Percentiles rank a stretch among this genome's conserved stretches.
These are phyloP conservation scores for Hydrocynus forskahlii DNA, from an alignment of 2,797 vertebrate genomes.

Conservation along the genomic window DNA sequence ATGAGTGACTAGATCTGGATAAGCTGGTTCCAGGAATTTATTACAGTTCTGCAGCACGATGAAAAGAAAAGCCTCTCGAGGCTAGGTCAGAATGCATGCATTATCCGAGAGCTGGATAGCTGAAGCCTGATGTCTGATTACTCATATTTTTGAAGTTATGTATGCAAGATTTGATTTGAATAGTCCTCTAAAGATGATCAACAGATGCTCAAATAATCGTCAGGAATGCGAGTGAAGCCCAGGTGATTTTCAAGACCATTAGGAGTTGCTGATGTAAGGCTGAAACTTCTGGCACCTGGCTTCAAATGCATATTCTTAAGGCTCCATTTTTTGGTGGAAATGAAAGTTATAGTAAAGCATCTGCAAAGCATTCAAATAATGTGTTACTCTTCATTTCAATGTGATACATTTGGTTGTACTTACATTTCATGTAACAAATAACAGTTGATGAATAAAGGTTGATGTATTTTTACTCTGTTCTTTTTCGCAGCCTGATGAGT, in stretches of 20 bases:
- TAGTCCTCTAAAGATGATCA: background rate
- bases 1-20: constrained; percentile 22
- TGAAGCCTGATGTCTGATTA: background rate
- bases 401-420: background rate
- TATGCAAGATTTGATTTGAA: background rate
- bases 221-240: background rate
- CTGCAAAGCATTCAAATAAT: background rate
- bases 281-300: too few relatives aligned
- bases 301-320: too few relatives aligned
- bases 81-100: background rate
- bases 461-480: constrained; percentile 25
- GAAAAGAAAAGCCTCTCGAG: constrained; percentile 12
- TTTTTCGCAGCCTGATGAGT: constrained; percentile 86
- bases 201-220: too few relatives aligned
- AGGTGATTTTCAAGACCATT: background rate
- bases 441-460: background rate
- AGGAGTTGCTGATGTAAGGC: too few relatives aligned
- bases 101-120: background rate
- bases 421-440: too few relatives aligned
- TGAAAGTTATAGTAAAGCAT: background rate
- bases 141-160: background rate
- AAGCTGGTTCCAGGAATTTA: constrained; percentile 22
- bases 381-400: background rate
- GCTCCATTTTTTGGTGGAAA: too few relatives aligned
- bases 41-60: constrained; percentile 15